Percentiles rank a stretch among this genome's conserved stretches.
Conservation (phyloP, 2,113 vertebrate genomes). For the Chaetorhynchus papuensis region DNA sequence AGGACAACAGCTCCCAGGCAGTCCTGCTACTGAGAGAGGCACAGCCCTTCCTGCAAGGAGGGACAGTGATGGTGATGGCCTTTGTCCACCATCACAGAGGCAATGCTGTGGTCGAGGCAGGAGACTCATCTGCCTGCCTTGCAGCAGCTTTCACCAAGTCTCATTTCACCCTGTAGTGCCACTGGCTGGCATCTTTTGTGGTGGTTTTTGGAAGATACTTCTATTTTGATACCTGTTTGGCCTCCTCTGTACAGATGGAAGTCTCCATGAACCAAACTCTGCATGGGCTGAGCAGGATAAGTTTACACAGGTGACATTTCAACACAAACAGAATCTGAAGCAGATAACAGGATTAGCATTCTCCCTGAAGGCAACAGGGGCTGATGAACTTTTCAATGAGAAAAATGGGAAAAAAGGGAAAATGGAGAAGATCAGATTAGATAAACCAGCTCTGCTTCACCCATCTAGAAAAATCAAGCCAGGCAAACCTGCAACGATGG, state of each 20-base stretch:
- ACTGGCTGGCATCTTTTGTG: neutral
- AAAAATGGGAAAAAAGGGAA: neutral
- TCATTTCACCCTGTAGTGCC: neutral
- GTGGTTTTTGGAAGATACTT: neutral
- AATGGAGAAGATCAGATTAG: neutral
- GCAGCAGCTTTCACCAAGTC: neutral
- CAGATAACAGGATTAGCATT: neutral
- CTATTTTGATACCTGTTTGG: neutral
- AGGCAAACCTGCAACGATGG: neutral
- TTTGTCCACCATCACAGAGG: neutral
- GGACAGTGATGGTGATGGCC: neutral
- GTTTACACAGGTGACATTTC: neutral
- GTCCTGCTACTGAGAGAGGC: neutral
- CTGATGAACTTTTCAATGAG: neutral
- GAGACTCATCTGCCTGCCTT: neutral
- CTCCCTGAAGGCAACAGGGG: neutral
- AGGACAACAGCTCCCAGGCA: neutral
- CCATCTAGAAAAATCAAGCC: neutral
- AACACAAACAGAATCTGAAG: neutral
- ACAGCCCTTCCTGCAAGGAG: accelerated
- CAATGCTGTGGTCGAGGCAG: accelerated
- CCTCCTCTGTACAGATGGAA: neutral
- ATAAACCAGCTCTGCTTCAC: neutral
- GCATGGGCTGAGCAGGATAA: neutral
- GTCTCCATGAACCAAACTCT: neutral